A percentile compares a stretch with the other conserved stretches of the same genome.
Conservation (phyloP, 2,113 vertebrate genomes). For the Gasterosteus nipponicus region DNA sequence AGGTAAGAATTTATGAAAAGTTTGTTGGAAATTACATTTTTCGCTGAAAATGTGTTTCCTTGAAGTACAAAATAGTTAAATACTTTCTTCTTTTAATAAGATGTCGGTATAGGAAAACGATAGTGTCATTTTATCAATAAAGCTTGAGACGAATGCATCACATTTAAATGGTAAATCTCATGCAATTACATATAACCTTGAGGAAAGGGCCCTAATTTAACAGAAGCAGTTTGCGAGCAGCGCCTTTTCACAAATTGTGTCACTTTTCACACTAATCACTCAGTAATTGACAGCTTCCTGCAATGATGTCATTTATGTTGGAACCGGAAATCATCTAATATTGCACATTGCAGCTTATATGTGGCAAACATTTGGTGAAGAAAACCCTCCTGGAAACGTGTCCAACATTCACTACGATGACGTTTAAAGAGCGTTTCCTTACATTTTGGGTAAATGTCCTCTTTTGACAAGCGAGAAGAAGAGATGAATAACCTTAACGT, state of each 20-base stretch:
- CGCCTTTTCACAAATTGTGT: background rate
- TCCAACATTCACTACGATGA: background rate
- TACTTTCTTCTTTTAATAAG: slow-evolving; percentile 5
- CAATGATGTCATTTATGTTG: background rate
- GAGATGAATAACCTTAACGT: background rate
- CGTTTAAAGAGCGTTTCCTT: background rate
- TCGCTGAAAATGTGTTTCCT: background rate
- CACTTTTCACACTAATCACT: background rate
- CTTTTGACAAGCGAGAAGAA: background rate
- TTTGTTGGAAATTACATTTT: background rate
- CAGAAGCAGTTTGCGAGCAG: background rate
- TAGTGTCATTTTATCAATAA: background rate
- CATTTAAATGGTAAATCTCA: background rate
- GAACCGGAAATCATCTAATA: background rate
- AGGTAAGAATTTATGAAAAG: background rate
- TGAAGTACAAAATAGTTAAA: background rate
- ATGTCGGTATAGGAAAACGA: background rate
- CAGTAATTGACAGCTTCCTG: background rate
- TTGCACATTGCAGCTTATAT: background rate
- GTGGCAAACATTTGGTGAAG: background rate
- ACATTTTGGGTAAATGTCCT: background rate
- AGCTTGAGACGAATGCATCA: background rate
- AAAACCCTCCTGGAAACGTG: background rate
- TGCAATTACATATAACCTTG: background rate
- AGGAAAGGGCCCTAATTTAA: background rate